Evolutionary conservation across 2,797 vertebrate genomes (phyloP), one percentile per base, ranked within the genome.

Genomic region (Mallotus villosus): DNA sequence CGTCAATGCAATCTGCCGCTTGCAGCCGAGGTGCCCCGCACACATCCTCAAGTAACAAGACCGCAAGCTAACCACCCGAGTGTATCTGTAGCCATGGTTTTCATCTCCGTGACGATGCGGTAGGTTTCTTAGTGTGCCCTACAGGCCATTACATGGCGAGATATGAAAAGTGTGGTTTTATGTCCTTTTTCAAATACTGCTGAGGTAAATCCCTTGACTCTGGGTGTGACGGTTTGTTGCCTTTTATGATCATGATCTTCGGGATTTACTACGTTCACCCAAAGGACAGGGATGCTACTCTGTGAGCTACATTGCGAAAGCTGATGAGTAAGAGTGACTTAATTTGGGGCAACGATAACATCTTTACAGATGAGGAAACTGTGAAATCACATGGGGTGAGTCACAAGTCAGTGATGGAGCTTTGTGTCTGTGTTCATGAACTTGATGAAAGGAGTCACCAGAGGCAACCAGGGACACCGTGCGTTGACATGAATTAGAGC

Each of bases 281-380:
- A 49, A 67, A 74, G 75, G 55, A 46, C 2, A 46, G 11, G 60
- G 60, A 19, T 8, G 22, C 12, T 62, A 62, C 17, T 6, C 71
- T 59, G 78, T 74, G 75, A 84, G 53, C 77, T 76, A 41, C 73
- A 72, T 85, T 75, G 76, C 77, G 84, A 83, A 81, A 82, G 75
- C 78, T 74, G 80, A 86, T 82, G 82, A 85, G 80, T 82, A 82
- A 86, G 68, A 75, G 65, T 79, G 80, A 86, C 85, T 82, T 86
- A 55, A 87, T 86, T 87, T 84, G 81, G 76, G 84, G 72, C 58
- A 75, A 63, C 77, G 67, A 87, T 84, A 80, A 81, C 81, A 82
- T 83, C 75, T 88, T 81, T 80, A 85, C n/a, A 73, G 80, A 79
- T 80, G 78, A 81, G 29, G 49, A 74, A 79, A 82, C 81, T 81